Evolutionary conservation across 2,888 invertebrate species (phyloP), one percentile per base, ranked within the genome.

Genomic region (Sialis lutaria): DNA sequence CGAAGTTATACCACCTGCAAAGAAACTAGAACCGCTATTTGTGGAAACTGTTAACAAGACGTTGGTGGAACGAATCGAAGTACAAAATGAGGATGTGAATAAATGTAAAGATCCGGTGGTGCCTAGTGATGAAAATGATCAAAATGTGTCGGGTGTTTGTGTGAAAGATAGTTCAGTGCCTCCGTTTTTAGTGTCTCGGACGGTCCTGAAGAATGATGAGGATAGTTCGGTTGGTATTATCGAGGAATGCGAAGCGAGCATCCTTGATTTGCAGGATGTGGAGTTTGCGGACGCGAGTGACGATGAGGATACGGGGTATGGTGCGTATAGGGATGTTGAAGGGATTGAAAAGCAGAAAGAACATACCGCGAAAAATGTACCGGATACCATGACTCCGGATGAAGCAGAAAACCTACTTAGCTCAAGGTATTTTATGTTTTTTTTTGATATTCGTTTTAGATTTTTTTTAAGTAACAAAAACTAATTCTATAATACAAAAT

Each of bases 401-500:
- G 90, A 90, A 65, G 89, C 88, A 9, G 87, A 89, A 64, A 80
- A 83, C 67, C 70, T 90, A 60, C 75, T 90, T 58, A 89, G 88
- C 66, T 79, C 82, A 58, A 84, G 85, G 88, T 87, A 64, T 22
- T 22, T 22, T 22, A 22, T 22, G 22, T 22, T 22, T 22, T 22
- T 22, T 22, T 22, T 22, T 22, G 2, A 22, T 22, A 22, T 22
- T 22, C 22, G 22, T 22, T 22, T n/a, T n/a, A n/a, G n/a, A 4
- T 22, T 22, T 22, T 4, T 2, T 22, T 4, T 22, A n/a, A n/a
- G 22, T 22, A 22, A 22, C 22, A 22, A 22, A 22, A 22, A 22
- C 22, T 22, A 22, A 22, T 4, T 22, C 22, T 22, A 22, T 2
- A 22, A 22, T 4, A 22, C 22, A 22, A 22, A 22, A 22, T 22